These are phyloP conservation scores for Sinocyclocheilus anophthalmus DNA, from an alignment of 2,113 vertebrate species.

Conservation along the genomic window DNA sequence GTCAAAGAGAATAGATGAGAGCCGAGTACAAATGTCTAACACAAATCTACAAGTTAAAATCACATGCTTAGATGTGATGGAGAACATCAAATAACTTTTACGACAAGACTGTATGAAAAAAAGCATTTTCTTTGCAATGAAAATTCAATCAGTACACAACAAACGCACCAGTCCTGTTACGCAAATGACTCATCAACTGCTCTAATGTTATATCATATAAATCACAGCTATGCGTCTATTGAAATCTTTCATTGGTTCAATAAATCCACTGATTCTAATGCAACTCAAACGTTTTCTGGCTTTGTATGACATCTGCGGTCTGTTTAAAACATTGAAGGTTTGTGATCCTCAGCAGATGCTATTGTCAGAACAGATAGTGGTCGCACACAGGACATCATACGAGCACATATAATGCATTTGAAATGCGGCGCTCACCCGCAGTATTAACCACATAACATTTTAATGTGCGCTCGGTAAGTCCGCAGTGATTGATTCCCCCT, in stretches of 20 bases:
- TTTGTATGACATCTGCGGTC: no score
- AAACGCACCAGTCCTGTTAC: not conserved
- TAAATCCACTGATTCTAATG: constrained; percentile 3
- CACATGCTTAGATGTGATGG: not conserved
- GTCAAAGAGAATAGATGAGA: constrained; percentile 9
- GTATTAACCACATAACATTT: constrained; percentile 58
- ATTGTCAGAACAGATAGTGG: constrained; percentile 11
- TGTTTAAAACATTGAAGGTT: not conserved
- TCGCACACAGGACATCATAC: not conserved
- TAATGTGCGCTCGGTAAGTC: constrained; percentile 56
- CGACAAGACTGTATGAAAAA: no score
- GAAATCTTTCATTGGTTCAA: not conserved
- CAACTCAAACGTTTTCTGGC: not conserved
- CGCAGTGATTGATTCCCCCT: constrained; percentile 57
- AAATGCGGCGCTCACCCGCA: not conserved
- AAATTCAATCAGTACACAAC: constrained; percentile 13
- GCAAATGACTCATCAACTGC: not conserved
- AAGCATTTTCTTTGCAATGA: no score
- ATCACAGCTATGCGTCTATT: not conserved
- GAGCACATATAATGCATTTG: constrained; percentile 21
- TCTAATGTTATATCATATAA: not conserved
- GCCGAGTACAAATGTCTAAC: not conserved
- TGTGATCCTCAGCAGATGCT: constrained; percentile 21
- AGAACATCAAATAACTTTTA: not conserved
- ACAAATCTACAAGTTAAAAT: constrained; percentile 30